Evolutionary conservation across 1,140 invertebrate species (phyloP), one percentile per base, ranked within the genome.

Genomic region (Pantala flavescens): DNA sequence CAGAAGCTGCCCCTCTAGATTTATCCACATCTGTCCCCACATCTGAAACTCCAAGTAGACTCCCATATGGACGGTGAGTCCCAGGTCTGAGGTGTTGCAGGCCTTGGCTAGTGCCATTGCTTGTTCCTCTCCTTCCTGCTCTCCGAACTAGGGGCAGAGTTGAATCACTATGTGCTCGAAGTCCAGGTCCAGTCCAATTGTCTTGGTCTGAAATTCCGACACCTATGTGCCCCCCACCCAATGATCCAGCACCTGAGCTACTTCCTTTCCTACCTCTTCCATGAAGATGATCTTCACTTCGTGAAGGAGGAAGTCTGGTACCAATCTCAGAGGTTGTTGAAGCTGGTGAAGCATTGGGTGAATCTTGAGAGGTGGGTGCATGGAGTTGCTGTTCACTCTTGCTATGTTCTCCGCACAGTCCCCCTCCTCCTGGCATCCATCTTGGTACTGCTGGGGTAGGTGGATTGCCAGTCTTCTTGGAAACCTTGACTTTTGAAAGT

Each of bases 331-430:
- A 70, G 7, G 49, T 14, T 19, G 73, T 73, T 19, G 71, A 75
- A 49, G 9, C 71, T 23, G 21, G 43, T 73, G 23, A 49, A 23
- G 21, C 28, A 63, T 12, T 74, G 70, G 77, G 16, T 63, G 49
- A 63, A 21, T 63, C 49, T 21, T 63, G 49, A 21, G 49, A 63
- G 3, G 49, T 21, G 3, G 16, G 49, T 16, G 49, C 49, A 0
- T 80, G 79, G 7, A 94, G 79, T 76, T 93, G 91, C 80, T 93
- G 91, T 77, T 94, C 92, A 24, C 91, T 93, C 79, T 93, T 93
- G 71, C 91, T 93, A 77, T 93, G 90, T 79, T 94, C 92, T 0
- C 87, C 85, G 24, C 86, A 87, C n/a, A 63, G 49, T 5, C 49
- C 49, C 5, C 49, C 49, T 21, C 49, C 49, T 16, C 49, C 49